These are phyloP conservation scores for Carapus acus DNA, from an alignment of 2,797 vertebrate species.

Conservation along the genomic window DNA sequence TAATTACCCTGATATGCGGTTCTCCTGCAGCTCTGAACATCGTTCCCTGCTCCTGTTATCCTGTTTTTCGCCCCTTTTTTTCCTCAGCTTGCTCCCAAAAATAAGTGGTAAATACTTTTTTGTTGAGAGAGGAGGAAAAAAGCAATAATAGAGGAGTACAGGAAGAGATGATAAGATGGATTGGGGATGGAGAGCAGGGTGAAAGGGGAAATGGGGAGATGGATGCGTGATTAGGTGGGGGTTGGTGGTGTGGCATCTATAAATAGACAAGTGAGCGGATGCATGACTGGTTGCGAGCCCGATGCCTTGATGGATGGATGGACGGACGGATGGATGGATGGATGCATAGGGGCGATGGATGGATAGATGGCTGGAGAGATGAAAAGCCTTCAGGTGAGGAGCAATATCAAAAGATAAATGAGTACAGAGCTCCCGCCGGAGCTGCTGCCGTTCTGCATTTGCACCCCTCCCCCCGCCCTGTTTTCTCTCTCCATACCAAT, in stretches of 20 bases:
- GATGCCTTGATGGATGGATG: constrained; percentile 49
- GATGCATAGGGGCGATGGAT: too few relatives aligned
- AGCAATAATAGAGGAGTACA: constrained; percentile 32
- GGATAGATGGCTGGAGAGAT: constrained; percentile 41
- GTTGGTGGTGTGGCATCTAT: constrained; percentile 50
- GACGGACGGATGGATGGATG: too few relatives aligned
- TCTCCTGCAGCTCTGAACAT: too few relatives aligned
- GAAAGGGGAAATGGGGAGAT: constrained; percentile 58
- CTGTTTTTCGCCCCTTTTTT: constrained; percentile 23
- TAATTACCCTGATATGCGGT: too few relatives aligned
- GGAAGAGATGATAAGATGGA: constrained; percentile 43
- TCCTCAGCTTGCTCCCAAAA: neutral
- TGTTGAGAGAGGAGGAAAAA: constrained; percentile 43
- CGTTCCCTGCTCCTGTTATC: constrained; percentile 1
- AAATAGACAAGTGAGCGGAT: constrained; percentile 58
- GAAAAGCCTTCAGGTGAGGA: constrained; percentile 56
- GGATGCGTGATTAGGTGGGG: constrained; percentile 55
- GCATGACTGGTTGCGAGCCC: constrained; percentile 43
- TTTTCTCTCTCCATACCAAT: constrained; percentile 28
- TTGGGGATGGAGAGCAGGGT: constrained; percentile 34
- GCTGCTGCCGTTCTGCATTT: neutral
- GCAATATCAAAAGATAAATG: constrained; percentile 61
- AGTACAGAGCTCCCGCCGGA: constrained; percentile 45
- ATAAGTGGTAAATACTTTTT: constrained; percentile 18
- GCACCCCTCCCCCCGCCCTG: neutral